Evolutionary conservation across 2,113 vertebrate genomes (phyloP), one percentile per base, ranked within the genome.

Genomic region (Siphamia tubifer): DNA sequence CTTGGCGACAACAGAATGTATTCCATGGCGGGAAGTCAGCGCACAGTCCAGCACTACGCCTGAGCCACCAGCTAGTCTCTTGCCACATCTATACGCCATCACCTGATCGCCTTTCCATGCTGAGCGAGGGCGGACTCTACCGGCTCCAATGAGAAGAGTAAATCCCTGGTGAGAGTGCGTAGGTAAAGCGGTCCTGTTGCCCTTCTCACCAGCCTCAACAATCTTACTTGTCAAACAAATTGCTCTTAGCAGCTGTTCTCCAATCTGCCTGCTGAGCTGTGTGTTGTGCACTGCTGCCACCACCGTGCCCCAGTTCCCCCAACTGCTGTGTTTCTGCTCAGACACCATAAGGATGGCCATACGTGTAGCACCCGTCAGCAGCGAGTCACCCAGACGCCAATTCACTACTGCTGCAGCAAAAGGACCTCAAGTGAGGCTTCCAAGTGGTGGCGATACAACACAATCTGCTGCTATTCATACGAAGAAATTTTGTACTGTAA

Each of bases 201-300:
- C 63, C 65, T 71, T 54, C 75, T 68, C 28, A 10, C 58, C 48
- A 48, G 63, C 68, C 48, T 57, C 35, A 49, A 60, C 80, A 63
- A 73, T 79, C 72, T 57, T 60, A 85, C 82, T 68, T 74, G 84
- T 81, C 83, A 83, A 87, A 86, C 74, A 83, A 89, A 87, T 83
- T 82, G 82, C 69, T 85, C 60, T 40, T 36, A 85, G 77, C 84
- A 88, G 82, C 85, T 90, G 83, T 71, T 89, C 58, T 54, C 57
- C 80, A 84, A 81, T 86, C 81, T 84, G 81, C 81, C 83, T 45
- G 66, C 86, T 72, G 77, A 77, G 84, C 74, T 24, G 78, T 68
- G 67, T 19, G 49, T 45, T 21, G 62, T 21, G 55, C 21, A 8
- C 67, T 21, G 47, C 53, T 51, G 47, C 61, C 40, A 25, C 51